Conservation (phyloP, 35 echinoderm and acorn worm species). For the Stichopus chloronotus region DNA sequence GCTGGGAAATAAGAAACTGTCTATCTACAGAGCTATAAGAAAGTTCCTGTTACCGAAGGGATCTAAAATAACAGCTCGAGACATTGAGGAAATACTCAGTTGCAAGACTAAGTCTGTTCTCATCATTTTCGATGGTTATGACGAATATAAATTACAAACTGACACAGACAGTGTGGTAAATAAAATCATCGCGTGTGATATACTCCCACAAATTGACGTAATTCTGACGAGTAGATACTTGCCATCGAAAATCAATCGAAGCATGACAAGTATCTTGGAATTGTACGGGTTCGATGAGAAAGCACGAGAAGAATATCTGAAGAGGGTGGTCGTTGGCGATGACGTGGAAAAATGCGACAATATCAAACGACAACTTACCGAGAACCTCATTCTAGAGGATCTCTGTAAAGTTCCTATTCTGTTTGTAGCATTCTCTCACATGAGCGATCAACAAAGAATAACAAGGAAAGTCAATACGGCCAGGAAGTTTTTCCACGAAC, state of each 20-base stretch:
- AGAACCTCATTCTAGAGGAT: conserved; percentile 45
- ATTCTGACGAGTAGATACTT: conserved; percentile 40
- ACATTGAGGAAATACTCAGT: conserved; percentile 37
- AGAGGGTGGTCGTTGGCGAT: conserved; percentile 31
- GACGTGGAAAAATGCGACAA: conserved; percentile 34
- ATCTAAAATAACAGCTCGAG: conserved; percentile 33
- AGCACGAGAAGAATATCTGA: conserved; percentile 30
- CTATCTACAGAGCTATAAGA: conserved; percentile 45
- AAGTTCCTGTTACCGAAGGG: conserved; percentile 47
- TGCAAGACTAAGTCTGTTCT: conserved; percentile 42
- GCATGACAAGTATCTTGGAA: conserved; percentile 15
- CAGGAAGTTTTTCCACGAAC: conserved; percentile 42
- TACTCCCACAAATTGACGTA: conserved; percentile 40
- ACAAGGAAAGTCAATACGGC: conserved; percentile 42
- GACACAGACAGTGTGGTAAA: conserved; percentile 8
- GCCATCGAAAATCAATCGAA: neutral
- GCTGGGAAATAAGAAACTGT: conserved; percentile 44
- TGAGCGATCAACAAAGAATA: conserved; percentile 24
- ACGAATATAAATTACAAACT: conserved; percentile 41
- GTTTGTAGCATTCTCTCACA: conserved; percentile 48
- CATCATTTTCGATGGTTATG: conserved; percentile 45
- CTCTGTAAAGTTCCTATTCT: conserved; percentile 37
- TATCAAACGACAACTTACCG: conserved; percentile 42
- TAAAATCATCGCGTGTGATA: conserved; percentile 31
- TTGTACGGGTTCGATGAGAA: conserved; percentile 42